phyloP scores from a whole-genome alignment of 2,888 invertebrate genomes.

The Bhutanitis thaidina region DNA sequence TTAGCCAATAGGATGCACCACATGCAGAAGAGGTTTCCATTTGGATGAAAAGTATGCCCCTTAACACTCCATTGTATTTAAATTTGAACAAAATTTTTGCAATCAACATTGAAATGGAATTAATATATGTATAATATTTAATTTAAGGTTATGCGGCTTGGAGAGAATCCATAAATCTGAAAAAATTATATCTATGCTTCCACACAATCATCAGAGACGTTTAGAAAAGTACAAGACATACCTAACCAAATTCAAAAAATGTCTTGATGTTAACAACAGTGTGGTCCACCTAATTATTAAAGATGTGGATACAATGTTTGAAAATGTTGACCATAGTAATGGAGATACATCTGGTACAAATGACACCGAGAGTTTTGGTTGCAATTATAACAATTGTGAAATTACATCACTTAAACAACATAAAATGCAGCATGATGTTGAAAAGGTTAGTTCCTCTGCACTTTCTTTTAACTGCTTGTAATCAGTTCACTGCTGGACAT shows the following conservation, averaged over 20 bases:
- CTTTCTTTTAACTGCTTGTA: too few species aligned
- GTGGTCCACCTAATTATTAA: conserved; percentile 86
- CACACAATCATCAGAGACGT: conserved; percentile 86
- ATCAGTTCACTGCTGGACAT: too few species aligned
- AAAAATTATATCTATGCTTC: conserved; percentile 85
- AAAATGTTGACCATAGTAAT: conserved; percentile 81
- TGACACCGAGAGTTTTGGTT: conserved; percentile 57
- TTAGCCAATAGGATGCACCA: too few species aligned
- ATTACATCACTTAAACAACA: conserved; percentile 62
- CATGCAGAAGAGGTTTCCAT: too few species aligned
- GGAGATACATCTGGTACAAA: conserved; percentile 42
- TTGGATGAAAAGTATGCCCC: too few species aligned
- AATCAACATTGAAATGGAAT: too few species aligned
- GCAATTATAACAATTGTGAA: conserved; percentile 65
- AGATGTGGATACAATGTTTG: conserved; percentile 91
- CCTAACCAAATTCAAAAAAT: conserved; percentile 85
- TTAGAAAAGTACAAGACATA: conserved; percentile 88
- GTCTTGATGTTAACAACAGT: conserved; percentile 86
- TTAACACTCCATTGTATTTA: too few species aligned
- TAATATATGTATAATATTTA: too few species aligned
- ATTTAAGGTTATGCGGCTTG: conserved; percentile 86
- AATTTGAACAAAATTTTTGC: too few species aligned
- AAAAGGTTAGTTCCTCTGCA: conserved; percentile 48
- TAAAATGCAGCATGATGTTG: conserved; percentile 72
- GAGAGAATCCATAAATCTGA: conserved; percentile 88